phyloP scores from a whole-genome alignment of 2,888 invertebrate genomes.

The Flexamia atlantica region DNA sequence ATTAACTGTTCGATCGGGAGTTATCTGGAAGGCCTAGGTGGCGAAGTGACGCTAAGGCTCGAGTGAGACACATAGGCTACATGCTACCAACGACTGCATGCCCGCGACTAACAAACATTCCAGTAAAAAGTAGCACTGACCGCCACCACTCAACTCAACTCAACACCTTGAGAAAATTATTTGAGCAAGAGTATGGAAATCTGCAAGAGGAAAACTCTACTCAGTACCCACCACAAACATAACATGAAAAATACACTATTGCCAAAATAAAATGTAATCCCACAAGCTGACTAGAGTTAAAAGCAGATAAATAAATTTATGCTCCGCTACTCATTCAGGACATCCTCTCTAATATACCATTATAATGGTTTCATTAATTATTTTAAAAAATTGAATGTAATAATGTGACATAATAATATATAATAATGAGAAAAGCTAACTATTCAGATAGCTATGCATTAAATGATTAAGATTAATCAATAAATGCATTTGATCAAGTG shows the following conservation, averaged over 20 bases:
- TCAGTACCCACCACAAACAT: constrained; percentile 55
- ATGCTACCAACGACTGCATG: constrained; percentile 59
- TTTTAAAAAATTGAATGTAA: no score
- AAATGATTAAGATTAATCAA: no score
- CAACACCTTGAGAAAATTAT: constrained; percentile 83
- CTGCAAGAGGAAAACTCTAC: constrained; percentile 80
- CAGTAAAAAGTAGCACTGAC: constrained; percentile 69
- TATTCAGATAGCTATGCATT: no score
- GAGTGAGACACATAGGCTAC: constrained; percentile 58
- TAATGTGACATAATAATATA: no score
- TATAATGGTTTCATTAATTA: no score
- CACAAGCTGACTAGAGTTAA: neutral
- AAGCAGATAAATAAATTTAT: constrained; percentile 22
- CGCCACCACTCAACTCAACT: constrained; percentile 67
- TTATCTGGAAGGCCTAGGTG: neutral
- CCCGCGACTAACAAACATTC: constrained; percentile 62
- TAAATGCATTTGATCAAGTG: no score
- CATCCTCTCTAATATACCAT: neutral
- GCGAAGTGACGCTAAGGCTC: neutral
- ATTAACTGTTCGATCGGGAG: no score
- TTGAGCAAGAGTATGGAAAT: constrained; percentile 87
- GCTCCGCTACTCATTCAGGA: constrained; percentile 16
- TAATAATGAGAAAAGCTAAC: no score
- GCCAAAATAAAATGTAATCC: constrained; percentile 15
- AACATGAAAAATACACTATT: constrained; percentile 64